Evolutionary conservation across 2,113 vertebrate species (phyloP).

Genomic region (Symphodus melops): DNA sequence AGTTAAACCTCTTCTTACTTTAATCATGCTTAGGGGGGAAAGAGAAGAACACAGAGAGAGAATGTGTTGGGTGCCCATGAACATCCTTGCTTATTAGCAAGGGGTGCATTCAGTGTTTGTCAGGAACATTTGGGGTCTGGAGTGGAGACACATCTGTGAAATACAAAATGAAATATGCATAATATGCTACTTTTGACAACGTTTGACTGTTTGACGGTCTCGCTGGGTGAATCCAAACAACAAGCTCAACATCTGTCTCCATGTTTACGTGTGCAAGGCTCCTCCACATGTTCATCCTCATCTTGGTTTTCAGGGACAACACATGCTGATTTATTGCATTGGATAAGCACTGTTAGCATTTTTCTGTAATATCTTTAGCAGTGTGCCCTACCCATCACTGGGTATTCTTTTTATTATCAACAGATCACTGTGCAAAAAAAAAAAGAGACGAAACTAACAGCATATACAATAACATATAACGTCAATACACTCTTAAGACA

Average conservation of each 20-base stretch:
- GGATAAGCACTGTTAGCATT: too few species aligned
- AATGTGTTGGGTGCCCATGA: too few species aligned
- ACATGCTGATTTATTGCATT: neutral
- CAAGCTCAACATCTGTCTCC: neutral
- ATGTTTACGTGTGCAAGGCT: neutral
- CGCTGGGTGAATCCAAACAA: neutral
- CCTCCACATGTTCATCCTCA: neutral
- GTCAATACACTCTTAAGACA: too few species aligned
- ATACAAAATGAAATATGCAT: slow-evolving; percentile 40
- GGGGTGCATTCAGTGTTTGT: neutral
- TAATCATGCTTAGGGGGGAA: neutral
- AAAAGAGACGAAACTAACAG: too few species aligned
- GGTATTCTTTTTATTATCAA: too few species aligned
- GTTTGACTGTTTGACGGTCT: slow-evolving; percentile 9
- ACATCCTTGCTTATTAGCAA: too few species aligned
- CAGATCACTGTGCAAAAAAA: too few species aligned
- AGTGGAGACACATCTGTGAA: neutral
- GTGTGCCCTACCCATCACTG: too few species aligned
- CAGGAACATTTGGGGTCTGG: neutral
- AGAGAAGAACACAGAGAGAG: neutral
- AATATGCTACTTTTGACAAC: slow-evolving; percentile 25
- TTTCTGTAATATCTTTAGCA: too few species aligned
- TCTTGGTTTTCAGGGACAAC: neutral
- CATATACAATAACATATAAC: too few species aligned
- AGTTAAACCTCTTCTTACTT: slow-evolving; percentile 14